Conservation (phyloP, 2,888 invertebrate species). For the Caenorhabditis sp. region DNA sequence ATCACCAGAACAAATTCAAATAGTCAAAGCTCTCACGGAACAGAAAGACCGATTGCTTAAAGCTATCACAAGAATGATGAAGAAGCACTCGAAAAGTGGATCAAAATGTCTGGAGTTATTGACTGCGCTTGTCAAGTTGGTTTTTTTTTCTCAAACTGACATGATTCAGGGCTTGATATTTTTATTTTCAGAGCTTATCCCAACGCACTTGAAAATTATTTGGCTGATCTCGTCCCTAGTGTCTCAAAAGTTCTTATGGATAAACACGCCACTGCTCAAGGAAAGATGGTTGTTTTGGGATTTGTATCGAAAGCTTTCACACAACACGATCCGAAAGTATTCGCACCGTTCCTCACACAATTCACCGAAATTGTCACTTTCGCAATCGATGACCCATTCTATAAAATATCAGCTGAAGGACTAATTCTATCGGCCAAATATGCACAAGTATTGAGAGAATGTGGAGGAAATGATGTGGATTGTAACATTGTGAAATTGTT, state of each 20-base stretch:
- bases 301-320: constrained; percentile 77
- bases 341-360: constrained; percentile 77
- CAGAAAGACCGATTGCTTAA: constrained; percentile 14
- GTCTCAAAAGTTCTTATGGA: constrained; percentile 78
- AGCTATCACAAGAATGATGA: constrained; percentile 86
- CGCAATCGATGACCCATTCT: constrained; percentile 93
- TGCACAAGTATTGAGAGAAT: constrained; percentile 15
- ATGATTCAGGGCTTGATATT: too few relatives aligned
- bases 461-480: not conserved
- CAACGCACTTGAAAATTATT: constrained; percentile 83
- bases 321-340: constrained; percentile 73
- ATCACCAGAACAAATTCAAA: constrained; percentile 20
- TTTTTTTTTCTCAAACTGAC: too few relatives aligned
- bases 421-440: constrained; percentile 27
- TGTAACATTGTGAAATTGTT: constrained; percentile 75
- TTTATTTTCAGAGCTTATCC: constrained; percentile 48
- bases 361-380: constrained; percentile 79
- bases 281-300: constrained; percentile 89
- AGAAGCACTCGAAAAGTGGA: constrained; percentile 81
- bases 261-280: constrained; percentile 76
- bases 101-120: constrained; percentile 90
- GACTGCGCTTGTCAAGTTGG: constrained; percentile 83
- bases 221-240: constrained; percentile 85
- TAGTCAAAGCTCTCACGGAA: constrained; percentile 16
- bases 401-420: constrained; percentile 77